A percentile compares a stretch with the other conserved stretches of the same genome.
Evolutionary conservation across 2,797 vertebrate species (phyloP).

Genomic region (Xyrichtys novacula): DNA sequence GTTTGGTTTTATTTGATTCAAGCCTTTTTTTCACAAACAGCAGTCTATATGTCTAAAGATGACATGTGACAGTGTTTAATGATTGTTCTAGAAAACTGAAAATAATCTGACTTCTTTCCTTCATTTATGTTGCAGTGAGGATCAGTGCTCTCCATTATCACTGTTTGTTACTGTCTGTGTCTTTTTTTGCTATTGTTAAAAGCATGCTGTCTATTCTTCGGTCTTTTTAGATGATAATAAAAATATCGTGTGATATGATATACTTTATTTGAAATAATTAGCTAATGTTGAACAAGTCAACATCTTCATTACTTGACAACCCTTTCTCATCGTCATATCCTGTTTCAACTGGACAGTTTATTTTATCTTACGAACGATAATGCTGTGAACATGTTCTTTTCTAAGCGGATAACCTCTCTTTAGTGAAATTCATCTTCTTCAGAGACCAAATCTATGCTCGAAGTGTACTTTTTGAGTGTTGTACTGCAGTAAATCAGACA

Average conservation of each 20-base stretch:
- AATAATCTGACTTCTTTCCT: constrained; percentile 33
- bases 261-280: constrained; percentile 11
- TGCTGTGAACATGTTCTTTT: constrained; percentile 67
- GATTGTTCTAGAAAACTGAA: not conserved
- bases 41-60: constrained; percentile 9
- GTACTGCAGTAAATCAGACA: constrained; percentile 27
- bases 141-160: constrained; percentile 35
- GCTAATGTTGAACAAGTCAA: not conserved
- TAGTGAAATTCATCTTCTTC: constrained; percentile 14
- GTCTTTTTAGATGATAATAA: constrained; percentile 8
- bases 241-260: constrained; percentile 14
- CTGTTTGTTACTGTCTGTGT: constrained; percentile 3
- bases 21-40: constrained; percentile 13
- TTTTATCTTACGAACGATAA: constrained; percentile 19
- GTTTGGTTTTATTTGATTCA: not conserved
- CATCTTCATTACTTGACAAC: not conserved
- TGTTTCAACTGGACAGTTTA: constrained; percentile 9
- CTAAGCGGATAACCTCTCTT: constrained; percentile 1
- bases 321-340: constrained; percentile 8
- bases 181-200: constrained; percentile 1
- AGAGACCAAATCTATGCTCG: constrained; percentile 7
- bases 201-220: constrained; percentile 28
- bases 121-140: constrained; percentile 18
- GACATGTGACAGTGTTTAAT: constrained; percentile 10
- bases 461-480: constrained; percentile 12